Evolutionary conservation across 2,113 vertebrate genomes (phyloP).

Genomic region (Empidonax traillii): DNA sequence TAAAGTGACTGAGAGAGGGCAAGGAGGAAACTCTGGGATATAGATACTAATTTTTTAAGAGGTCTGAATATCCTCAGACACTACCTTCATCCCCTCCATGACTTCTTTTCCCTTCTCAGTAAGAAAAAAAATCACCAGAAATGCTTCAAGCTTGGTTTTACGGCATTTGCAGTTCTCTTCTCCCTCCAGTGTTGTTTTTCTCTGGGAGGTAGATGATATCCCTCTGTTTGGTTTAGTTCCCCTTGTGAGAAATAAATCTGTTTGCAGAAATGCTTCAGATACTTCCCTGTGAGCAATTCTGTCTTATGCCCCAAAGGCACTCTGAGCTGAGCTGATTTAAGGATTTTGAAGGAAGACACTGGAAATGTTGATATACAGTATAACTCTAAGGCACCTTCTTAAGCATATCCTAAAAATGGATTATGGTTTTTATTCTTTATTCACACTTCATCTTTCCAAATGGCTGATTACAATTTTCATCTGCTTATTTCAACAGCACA

Average conservation of each 20-base stretch:
- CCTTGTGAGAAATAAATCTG: slow-evolving; percentile 42
- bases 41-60: not conserved
- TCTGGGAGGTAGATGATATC: slow-evolving; percentile 1
- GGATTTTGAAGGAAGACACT: slow-evolving; percentile 34
- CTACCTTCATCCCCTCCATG: not conserved
- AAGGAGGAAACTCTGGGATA: not conserved
- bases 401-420: slow-evolving; percentile 28
- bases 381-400: slow-evolving; percentile 43
- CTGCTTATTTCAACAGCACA: slow-evolving; percentile 13
- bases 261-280: slow-evolving; percentile 45
- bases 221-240: slow-evolving; percentile 21
- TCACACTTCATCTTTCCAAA: slow-evolving; percentile 30
- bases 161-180: not conserved
- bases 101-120: not conserved
- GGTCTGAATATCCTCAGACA: not conserved
- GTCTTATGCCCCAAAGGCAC: slow-evolving; percentile 32
- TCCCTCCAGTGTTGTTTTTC: not conserved
- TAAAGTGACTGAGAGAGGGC: not conserved
- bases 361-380: not conserved
- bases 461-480: not conserved
- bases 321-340: slow-evolving; percentile 56
- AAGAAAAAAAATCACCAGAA: not conserved
- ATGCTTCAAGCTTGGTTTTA: not conserved
- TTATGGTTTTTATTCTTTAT: slow-evolving; percentile 34
- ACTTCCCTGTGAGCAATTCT: slow-evolving; percentile 8